Base-by-base conservation (phyloP, 2,888 invertebrate species). In the Drosophila fungiperda region DNA sequence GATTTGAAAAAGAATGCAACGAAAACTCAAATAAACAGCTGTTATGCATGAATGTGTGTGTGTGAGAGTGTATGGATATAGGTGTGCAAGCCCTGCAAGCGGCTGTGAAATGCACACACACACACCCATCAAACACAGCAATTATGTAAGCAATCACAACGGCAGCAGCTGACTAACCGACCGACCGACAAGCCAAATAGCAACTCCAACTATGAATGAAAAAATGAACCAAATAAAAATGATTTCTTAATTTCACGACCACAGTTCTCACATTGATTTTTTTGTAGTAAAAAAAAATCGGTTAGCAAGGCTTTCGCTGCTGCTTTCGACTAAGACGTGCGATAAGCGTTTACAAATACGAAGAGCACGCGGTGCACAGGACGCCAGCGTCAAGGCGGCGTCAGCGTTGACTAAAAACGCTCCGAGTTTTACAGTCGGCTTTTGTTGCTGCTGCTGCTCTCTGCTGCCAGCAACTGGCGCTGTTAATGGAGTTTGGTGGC, bases 371-470 rank as follows among this genome's bases (percentile, higher is more conserved):
- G 74, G 26, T 50, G 63, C 68, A 68, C 63, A 73, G 73, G 73
- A 73, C 73, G 73, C 76, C 68, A 78, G 72, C 63, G 78, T 75
- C 52, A 64, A 68, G 77, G 77, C 73, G 77, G 64, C 75, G 75
- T 75, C 68, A 76, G 65, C 65, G 72, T 72, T 55, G 57, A 72
- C 75, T 78, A 60, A 78, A 60, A 78, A 62, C 68, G 57, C 67
- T 74, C 35, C 26, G 20, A 29, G n/a, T 70, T 77, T 77, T 12
- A 63, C 26, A 62, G 67, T 73, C 33, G 59, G 42, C 55, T 70
- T 55, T 45, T 42, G 42, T 66, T 63, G 62, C 62, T 48, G 48
- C 48, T 55, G 33, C 48, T 61, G 60, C 40, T 64, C 40, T 64
- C 17, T 38, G 23, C 48, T 49, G 58, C 61, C 61, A 49, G 11